These are phyloP conservation scores for Crax fasciolata DNA, from an alignment of 2,797 vertebrate species.

Conservation along the genomic window DNA sequence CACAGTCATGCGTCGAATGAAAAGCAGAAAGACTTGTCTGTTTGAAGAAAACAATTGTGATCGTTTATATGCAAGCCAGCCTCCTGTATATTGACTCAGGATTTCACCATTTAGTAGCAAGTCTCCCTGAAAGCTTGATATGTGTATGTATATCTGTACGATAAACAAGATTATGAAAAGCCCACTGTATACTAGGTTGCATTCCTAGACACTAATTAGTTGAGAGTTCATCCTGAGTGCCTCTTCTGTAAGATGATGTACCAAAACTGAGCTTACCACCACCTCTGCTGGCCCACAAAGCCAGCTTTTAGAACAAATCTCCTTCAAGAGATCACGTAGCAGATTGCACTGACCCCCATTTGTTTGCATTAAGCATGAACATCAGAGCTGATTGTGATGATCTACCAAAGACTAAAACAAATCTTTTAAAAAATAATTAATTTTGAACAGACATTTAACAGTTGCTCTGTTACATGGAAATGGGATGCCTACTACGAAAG, in stretches of 20 bases:
- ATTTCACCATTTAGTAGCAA: slow-evolving; percentile 48
- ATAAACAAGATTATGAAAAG: background rate
- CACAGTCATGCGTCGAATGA: slow-evolving; percentile 67
- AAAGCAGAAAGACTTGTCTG: slow-evolving; percentile 71
- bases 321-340: slow-evolving; percentile 3
- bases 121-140: background rate
- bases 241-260: background rate
- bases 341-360: slow-evolving; percentile 40
- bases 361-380: slow-evolving; percentile 36
- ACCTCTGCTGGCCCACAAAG: background rate
- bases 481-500: background rate
- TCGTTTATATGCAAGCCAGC: slow-evolving; percentile 30
- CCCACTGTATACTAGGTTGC: background rate
- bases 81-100: slow-evolving; percentile 56
- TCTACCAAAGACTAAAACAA: background rate
- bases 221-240: background rate
- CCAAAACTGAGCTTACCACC: background rate
- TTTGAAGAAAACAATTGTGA: slow-evolving; percentile 62
- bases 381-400: slow-evolving; percentile 7
- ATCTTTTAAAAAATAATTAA: background rate
- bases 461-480: background rate
- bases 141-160: background rate
- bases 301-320: slow-evolving; percentile 33
- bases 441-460: slow-evolving; percentile 34
- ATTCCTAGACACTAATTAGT: background rate